These are phyloP conservation scores for Dromiciops gliroides DNA, from an alignment of 2,113 vertebrate genomes.

Conservation along the genomic window DNA sequence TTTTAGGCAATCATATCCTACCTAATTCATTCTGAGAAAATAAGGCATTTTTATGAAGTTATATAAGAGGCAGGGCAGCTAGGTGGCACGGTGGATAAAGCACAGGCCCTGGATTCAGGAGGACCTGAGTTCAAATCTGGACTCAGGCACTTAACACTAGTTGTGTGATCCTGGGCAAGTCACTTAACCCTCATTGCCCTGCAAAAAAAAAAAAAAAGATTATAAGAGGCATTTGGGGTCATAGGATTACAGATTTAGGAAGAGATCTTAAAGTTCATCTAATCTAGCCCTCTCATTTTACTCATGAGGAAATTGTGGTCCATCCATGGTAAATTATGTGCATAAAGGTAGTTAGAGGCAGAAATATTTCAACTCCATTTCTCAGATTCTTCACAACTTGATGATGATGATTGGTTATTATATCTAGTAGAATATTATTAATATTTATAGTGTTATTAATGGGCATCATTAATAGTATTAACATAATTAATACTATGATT, in stretches of 20 bases:
- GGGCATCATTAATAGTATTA: neutral
- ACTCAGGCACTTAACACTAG: too few relatives aligned
- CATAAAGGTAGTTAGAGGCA: neutral
- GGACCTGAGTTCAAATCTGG: too few relatives aligned
- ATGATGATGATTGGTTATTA: neutral
- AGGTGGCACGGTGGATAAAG: too few relatives aligned
- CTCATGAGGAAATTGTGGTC: neutral
- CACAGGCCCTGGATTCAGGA: too few relatives aligned
- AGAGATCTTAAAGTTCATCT: neutral
- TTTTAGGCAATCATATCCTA: neutral
- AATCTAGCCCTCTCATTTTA: neutral
- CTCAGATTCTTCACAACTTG: neutral
- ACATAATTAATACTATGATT: neutral
- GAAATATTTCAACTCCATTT: neutral
- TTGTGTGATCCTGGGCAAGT: too few relatives aligned
- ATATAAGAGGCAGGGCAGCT: too few relatives aligned
- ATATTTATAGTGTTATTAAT: neutral
- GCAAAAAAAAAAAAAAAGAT: too few relatives aligned
- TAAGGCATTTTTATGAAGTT: too few relatives aligned
- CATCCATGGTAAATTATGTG: neutral
- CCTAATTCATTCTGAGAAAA: neutral
- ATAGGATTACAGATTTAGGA: neutral
- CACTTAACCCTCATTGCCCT: too few relatives aligned
- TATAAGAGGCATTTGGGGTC: neutral
- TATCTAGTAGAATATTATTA: neutral